These are phyloP conservation scores for Archivesica marissinica DNA, from an alignment of 1,140 invertebrate species.

Conservation along the genomic window DNA sequence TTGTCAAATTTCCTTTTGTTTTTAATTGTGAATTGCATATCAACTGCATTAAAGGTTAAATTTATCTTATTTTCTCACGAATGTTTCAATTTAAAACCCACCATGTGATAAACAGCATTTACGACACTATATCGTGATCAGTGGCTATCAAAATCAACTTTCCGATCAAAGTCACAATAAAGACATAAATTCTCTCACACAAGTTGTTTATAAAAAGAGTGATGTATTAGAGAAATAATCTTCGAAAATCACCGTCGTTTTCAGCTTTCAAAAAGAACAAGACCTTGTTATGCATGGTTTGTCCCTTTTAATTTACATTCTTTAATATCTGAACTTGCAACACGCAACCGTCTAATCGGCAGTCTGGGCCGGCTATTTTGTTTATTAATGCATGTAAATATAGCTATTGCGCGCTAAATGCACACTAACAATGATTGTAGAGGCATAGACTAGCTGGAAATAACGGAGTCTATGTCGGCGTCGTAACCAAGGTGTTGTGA, in stretches of 20 bases:
- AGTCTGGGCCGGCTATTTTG: too few relatives aligned
- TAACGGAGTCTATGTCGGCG: too few relatives aligned
- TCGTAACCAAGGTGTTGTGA: too few relatives aligned
- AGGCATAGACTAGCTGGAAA: too few relatives aligned
- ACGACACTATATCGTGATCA: background rate
- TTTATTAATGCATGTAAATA: too few relatives aligned
- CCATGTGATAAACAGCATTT: constrained; percentile 16
- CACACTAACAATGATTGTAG: too few relatives aligned
- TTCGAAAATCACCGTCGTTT: constrained; percentile 23
- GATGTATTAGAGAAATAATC: constrained; percentile 31
- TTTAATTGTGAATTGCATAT: background rate
- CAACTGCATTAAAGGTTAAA: background rate
- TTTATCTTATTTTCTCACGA: constrained; percentile 9
- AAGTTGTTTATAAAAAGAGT: constrained; percentile 36
- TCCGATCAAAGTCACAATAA: constrained; percentile 25
- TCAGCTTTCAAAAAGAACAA: constrained; percentile 30
- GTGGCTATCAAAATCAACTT: constrained; percentile 5
- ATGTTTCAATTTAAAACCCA: constrained; percentile 6
- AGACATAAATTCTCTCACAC: constrained; percentile 29
- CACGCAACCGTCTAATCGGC: background rate
- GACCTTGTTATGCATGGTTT: constrained; percentile 23
- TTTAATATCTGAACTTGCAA: constrained; percentile 20
- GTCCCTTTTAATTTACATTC: constrained; percentile 31
- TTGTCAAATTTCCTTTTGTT: background rate
- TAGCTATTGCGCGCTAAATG: too few relatives aligned